Conservation (phyloP, 2,797 vertebrate species). For the Prunella strophiata region DNA sequence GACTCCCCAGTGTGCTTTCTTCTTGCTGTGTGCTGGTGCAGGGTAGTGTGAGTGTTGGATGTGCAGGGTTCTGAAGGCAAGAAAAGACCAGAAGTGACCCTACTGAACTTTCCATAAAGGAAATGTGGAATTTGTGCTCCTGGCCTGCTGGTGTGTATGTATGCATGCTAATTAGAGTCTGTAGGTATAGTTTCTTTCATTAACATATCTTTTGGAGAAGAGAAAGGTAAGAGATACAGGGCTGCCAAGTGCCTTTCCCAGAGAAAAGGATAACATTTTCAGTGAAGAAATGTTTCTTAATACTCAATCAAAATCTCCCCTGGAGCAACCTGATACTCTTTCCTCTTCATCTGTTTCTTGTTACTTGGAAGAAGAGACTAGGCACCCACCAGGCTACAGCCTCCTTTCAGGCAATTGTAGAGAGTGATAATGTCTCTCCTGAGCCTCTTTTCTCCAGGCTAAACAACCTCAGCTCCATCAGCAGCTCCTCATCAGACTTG, state of each 20-base stretch:
- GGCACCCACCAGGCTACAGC: neutral
- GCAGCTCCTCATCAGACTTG: neutral
- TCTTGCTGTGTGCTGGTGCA: neutral
- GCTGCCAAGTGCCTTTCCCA: neutral
- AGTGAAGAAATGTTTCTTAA: neutral
- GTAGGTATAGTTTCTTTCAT: neutral
- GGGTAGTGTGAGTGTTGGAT: neutral
- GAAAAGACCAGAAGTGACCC: neutral
- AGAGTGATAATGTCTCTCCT: fast-evolving
- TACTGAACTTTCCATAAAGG: neutral
- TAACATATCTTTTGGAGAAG: neutral
- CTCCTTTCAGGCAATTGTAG: neutral
- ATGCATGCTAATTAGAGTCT: neutral
- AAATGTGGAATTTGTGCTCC: neutral
- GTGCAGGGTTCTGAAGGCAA: neutral
- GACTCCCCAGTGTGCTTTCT: neutral
- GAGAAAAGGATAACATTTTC: neutral
- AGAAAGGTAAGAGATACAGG: neutral
- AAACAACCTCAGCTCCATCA: neutral
- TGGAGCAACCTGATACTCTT: neutral
- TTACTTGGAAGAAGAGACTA: neutral
- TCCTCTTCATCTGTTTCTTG: neutral
- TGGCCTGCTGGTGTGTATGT: neutral
- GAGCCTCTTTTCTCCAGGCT: neutral
- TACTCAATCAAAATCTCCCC: neutral